These are phyloP conservation scores for Hycleus cichorii DNA, from an alignment of 1,140 invertebrate species.

Conservation along the genomic window DNA sequence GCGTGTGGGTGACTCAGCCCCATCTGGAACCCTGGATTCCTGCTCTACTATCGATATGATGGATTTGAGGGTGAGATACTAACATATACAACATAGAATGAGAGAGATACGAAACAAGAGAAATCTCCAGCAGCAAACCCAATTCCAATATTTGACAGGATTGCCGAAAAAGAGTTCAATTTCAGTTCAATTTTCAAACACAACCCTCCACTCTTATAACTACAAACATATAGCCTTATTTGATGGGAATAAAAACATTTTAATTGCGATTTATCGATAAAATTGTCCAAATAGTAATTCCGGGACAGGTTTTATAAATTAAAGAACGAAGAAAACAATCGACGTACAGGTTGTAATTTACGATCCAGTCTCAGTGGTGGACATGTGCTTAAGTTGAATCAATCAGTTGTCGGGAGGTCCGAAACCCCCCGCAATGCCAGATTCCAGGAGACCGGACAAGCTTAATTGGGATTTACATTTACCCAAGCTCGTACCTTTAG, in stretches of 20 bases:
- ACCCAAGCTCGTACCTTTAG: conserved; percentile 13
- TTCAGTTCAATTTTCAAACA: too few species aligned
- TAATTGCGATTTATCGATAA: too few species aligned
- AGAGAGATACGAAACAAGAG: too few species aligned
- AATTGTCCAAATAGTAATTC: too few species aligned
- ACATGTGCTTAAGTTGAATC: conserved; percentile 32
- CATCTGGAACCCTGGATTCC: conserved; percentile 19
- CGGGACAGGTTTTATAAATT: not conserved
- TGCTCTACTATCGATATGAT: conserved; percentile 28
- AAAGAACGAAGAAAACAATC: not conserved
- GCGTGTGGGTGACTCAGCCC: conserved; percentile 25
- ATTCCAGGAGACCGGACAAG: conserved; percentile 32
- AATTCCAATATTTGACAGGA: too few species aligned
- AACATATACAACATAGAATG: not conserved
- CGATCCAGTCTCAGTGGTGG: conserved; percentile 13
- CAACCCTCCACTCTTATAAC: too few species aligned
- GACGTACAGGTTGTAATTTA: conserved; percentile 19
- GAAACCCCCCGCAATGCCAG: conserved; percentile 30
- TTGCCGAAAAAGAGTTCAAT: too few species aligned
- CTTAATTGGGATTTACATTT: conserved; percentile 40
- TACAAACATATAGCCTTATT: too few species aligned
- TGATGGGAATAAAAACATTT: too few species aligned
- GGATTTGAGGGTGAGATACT: conserved; percentile 23
- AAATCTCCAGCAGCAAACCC: too few species aligned
- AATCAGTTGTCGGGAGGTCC: conserved; percentile 36